Percentiles rank a stretch among this genome's conserved stretches.
phyloP scores from a whole-genome alignment of 2,113 vertebrate genomes.

The Trogon surrucura region DNA sequence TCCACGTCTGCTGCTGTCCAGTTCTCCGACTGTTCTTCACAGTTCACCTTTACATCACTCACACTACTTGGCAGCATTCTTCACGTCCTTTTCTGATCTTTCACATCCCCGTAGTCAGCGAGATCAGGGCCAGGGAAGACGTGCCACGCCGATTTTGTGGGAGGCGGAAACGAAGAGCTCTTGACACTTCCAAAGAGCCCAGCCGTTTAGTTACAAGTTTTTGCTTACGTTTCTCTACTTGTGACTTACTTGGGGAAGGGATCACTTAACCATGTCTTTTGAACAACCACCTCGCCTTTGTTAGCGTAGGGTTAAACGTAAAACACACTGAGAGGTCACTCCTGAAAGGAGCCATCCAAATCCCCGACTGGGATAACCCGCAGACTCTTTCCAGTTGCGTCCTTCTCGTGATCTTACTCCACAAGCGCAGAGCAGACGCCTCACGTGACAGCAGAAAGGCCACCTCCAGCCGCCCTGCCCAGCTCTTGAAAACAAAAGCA shows the following conservation, averaged over 20 bases:
- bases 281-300: background rate
- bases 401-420: background rate
- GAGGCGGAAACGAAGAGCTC: background rate
- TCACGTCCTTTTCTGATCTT: background rate
- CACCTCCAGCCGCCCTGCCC: background rate
- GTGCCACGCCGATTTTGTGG: background rate
- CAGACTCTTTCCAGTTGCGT: background rate
- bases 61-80: background rate
- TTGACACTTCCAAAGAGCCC: background rate
- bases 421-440: background rate
- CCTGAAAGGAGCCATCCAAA: background rate
- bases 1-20: background rate
- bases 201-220: background rate
- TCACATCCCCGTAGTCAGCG: background rate
- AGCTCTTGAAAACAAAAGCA: constrained; percentile 51
- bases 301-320: background rate
- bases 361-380: fast-evolving
- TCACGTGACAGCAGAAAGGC: background rate
- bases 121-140: background rate
- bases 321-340: background rate
- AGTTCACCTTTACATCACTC: background rate
- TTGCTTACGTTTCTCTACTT: background rate
- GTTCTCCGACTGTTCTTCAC: background rate
- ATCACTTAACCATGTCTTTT: background rate
- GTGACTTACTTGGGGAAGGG: background rate